These are phyloP conservation scores for Theretra japonica DNA, from an alignment of 2,888 invertebrate genomes.

Conservation along the genomic window DNA sequence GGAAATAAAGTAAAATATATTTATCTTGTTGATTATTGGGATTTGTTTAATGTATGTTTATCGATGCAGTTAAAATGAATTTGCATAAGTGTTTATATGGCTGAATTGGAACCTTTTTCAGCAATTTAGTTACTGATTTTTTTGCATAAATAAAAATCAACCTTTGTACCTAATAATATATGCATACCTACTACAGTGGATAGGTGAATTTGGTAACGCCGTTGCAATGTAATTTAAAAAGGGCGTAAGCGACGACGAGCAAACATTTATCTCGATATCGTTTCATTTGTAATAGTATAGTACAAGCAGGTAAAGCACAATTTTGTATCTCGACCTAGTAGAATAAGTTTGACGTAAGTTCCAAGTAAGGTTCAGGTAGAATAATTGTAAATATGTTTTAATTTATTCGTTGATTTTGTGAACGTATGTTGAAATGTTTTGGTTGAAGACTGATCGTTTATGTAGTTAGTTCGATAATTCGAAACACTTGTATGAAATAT, in stretches of 20 bases:
- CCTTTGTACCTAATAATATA: neutral
- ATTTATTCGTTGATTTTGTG: slow-evolving; percentile 65
- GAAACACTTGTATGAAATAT: slow-evolving; percentile 7
- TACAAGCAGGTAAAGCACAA: slow-evolving; percentile 28
- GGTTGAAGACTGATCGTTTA: slow-evolving; percentile 83
- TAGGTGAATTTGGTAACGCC: neutral
- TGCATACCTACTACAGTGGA: neutral
- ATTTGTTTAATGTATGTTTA: no score
- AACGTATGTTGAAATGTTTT: slow-evolving; percentile 64
- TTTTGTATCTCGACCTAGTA: slow-evolving; percentile 30
- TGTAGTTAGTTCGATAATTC: slow-evolving; percentile 19
- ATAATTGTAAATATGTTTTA: slow-evolving; percentile 50
- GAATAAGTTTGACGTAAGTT: slow-evolving; percentile 24
- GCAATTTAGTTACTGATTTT: no score
- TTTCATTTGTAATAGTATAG: slow-evolving; percentile 14
- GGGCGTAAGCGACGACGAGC: neutral
- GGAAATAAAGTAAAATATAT: no score
- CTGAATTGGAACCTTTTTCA: no score
- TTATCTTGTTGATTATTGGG: no score
- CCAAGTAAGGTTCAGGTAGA: slow-evolving; percentile 21
- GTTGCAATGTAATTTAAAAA: neutral
- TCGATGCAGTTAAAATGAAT: no score
- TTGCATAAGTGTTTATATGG: no score
- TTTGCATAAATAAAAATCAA: no score
- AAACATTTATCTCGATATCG: neutral